These are phyloP conservation scores for Syngnathus acus DNA, from an alignment of 2,797 vertebrate genomes.

Conservation along the genomic window DNA sequence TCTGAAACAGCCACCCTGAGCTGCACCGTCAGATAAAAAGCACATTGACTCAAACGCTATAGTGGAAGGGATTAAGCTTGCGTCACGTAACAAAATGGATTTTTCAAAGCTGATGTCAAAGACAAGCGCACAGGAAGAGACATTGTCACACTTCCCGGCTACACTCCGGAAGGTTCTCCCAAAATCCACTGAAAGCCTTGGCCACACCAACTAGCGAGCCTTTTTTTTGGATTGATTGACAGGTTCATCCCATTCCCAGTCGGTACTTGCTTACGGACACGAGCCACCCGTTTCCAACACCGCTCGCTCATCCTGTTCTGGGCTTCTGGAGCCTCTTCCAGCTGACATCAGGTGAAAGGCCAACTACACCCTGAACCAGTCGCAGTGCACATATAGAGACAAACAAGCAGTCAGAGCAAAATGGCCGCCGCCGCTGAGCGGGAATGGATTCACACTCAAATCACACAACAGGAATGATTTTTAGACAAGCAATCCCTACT, in stretches of 20 bases:
- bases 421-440: no score
- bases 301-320: no score
- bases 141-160: background rate
- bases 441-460: no score
- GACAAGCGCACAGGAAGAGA: background rate
- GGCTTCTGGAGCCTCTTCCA: no score
- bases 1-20: background rate
- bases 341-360: no score
- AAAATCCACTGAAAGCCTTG: background rate
- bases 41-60: background rate
- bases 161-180: constrained; percentile 7
- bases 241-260: background rate
- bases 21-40: background rate
- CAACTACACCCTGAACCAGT: no score
- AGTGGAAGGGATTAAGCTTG: background rate
- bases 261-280: no score
- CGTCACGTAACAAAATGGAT: constrained; percentile 8
- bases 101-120: background rate
- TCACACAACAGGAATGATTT: no score
- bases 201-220: background rate
- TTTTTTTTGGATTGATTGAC: background rate
- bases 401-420: no score
- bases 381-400: no score
- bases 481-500: no score
- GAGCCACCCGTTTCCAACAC: no score